A percentile compares a stretch with the other conserved stretches of the same genome.
These are phyloP conservation scores for Chymomyza caudatula DNA, from an alignment of 2,888 invertebrate species.

Conservation along the genomic window DNA sequence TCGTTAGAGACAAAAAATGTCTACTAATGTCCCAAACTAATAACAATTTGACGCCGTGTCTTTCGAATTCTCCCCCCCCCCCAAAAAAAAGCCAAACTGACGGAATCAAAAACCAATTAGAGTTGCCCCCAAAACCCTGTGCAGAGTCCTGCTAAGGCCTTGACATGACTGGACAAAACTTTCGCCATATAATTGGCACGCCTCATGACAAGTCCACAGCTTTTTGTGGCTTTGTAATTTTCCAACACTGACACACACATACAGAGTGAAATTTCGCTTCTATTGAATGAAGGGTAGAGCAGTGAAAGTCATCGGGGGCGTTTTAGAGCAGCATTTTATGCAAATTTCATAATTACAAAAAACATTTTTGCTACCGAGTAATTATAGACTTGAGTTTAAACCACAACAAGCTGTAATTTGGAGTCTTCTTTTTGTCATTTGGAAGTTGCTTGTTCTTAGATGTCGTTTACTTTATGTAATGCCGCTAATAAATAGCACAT, in stretches of 20 bases:
- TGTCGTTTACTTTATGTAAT: background rate
- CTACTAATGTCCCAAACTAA: background rate
- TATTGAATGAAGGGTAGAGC: slow-evolving; percentile 1
- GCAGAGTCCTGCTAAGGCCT: background rate
- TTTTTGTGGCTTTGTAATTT: slow-evolving; percentile 36
- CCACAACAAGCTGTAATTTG: slow-evolving; percentile 30
- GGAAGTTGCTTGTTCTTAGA: background rate
- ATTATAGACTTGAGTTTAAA: slow-evolving; percentile 45
- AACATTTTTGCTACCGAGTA: slow-evolving; percentile 20
- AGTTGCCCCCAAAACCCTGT: slow-evolving; percentile 18
- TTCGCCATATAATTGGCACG: slow-evolving; percentile 38
- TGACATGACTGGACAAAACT: slow-evolving; percentile 34
- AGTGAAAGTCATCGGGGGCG: slow-evolving; percentile 7
- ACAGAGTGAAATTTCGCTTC: slow-evolving; percentile 38
- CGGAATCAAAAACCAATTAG: slow-evolving; percentile 67
- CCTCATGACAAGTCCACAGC: background rate
- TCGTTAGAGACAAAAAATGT: background rate
- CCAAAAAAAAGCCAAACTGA: background rate
- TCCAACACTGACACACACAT: slow-evolving; percentile 19
- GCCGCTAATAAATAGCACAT: too few species aligned
- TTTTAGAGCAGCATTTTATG: slow-evolving; percentile 29
- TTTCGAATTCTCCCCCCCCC: background rate
- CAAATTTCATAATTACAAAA: slow-evolving; percentile 29
- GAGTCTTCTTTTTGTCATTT: background rate
- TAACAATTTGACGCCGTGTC: slow-evolving; percentile 28